These are phyloP conservation scores for Hyphantria cunea DNA, from an alignment of 1,140 invertebrate species.

Conservation along the genomic window DNA sequence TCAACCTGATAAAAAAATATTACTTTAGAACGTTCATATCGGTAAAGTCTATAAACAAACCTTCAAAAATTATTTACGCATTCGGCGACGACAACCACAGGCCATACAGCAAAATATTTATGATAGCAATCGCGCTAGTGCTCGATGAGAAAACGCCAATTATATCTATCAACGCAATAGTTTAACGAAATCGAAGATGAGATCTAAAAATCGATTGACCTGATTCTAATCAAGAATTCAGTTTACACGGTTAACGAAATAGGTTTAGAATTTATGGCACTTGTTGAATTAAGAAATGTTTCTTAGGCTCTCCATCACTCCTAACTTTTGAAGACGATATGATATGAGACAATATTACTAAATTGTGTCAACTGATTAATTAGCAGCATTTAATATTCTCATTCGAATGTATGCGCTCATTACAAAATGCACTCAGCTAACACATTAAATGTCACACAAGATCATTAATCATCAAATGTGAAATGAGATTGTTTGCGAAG, in stretches of 20 bases:
- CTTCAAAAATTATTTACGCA: too few species aligned
- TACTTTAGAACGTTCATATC: too few species aligned
- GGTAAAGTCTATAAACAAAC: too few species aligned
- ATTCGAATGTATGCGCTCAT: too few species aligned
- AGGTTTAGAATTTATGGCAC: background rate
- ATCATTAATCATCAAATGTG: background rate
- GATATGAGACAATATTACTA: too few species aligned
- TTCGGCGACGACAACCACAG: too few species aligned
- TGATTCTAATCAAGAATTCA: conserved; percentile 12
- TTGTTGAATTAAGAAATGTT: background rate
- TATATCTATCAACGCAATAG: conserved; percentile 7
- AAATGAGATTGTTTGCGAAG: background rate
- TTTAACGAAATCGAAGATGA: conserved; percentile 3
- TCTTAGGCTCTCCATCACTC: too few species aligned
- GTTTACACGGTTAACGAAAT: conserved; percentile 7
- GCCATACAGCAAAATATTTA: too few species aligned
- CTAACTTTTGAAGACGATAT: too few species aligned
- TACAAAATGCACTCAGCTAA: background rate
- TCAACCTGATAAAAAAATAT: too few species aligned
- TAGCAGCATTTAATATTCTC: too few species aligned
- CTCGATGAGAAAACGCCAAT: conserved; percentile 11
- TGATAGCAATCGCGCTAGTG: background rate
- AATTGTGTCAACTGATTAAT: too few species aligned
- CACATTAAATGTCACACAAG: background rate
- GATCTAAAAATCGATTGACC: conserved; percentile 4